phyloP scores from a whole-genome alignment of 2,113 vertebrate species.

The Rhadina sibilatrix region DNA sequence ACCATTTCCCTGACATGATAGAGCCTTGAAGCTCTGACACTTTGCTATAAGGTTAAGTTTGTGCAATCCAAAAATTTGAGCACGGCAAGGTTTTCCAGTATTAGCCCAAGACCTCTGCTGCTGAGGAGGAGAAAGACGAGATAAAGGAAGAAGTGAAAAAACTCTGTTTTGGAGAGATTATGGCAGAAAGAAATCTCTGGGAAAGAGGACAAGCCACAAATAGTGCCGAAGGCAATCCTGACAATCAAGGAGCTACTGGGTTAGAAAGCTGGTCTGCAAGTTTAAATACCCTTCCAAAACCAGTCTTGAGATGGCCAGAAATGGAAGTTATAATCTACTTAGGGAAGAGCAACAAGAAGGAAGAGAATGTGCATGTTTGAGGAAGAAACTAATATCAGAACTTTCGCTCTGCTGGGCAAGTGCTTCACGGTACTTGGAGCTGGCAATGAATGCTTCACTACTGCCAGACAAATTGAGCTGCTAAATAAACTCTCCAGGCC shows the following conservation, averaged over 20 bases:
- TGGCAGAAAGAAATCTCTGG: not conserved
- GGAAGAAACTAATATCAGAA: not conserved
- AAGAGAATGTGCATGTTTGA: not conserved
- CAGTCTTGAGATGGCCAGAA: not conserved
- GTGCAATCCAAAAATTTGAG: not conserved
- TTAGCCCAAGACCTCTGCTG: not conserved
- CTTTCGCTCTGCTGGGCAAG: not conserved
- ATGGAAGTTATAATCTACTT: conserved; percentile 2
- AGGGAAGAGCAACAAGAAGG: not conserved
- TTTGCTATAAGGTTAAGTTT: not conserved
- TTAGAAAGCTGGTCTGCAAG: not conserved
- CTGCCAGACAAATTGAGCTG: not conserved
- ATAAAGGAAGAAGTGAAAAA: not conserved
- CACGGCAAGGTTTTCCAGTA: not conserved
- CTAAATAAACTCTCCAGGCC: not conserved
- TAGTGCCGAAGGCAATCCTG: accelerated
- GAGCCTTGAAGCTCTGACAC: not conserved
- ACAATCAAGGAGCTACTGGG: not conserved
- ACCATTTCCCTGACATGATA: not conserved
- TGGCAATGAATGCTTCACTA: not conserved
- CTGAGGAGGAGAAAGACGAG: not conserved
- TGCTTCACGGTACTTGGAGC: not conserved
- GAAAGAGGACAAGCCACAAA: not conserved
- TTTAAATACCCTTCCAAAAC: not conserved
- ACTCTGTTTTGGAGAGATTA: not conserved